These are phyloP conservation scores for Drosophila neonasuta DNA, from an alignment of 2,888 invertebrate species.

Conservation along the genomic window DNA sequence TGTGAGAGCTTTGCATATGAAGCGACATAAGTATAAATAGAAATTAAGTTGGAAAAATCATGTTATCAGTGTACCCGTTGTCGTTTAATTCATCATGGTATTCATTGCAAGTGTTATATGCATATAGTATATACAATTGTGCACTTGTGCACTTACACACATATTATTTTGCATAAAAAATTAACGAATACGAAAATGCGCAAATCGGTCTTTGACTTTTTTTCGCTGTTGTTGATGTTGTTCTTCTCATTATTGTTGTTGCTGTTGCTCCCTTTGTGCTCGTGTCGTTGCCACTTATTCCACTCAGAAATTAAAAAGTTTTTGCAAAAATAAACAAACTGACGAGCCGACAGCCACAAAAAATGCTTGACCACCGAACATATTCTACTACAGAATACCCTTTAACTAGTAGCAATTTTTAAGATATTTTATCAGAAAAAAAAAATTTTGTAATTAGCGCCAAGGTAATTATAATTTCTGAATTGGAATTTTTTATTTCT, in stretches of 20 bases:
- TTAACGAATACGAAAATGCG: slow-evolving; percentile 42
- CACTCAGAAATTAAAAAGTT: slow-evolving; percentile 30
- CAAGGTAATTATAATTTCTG: too few relatives aligned
- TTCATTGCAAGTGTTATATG: slow-evolving; percentile 3
- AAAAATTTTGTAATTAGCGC: too few relatives aligned
- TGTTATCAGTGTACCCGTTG: neutral
- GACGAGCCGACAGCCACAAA: slow-evolving; percentile 2
- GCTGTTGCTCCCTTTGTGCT: slow-evolving; percentile 34
- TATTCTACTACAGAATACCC: slow-evolving; percentile 21
- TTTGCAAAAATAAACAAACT: slow-evolving; percentile 16
- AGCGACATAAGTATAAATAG: neutral
- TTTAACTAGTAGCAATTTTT: neutral
- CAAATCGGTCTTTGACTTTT: slow-evolving; percentile 64
- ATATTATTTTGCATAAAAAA: slow-evolving; percentile 52
- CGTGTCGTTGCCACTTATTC: slow-evolving; percentile 51
- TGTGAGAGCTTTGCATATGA: slow-evolving; percentile 2
- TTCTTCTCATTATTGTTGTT: slow-evolving; percentile 21
- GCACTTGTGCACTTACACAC: slow-evolving; percentile 17
- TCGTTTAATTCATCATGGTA: neutral
- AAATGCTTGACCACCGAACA: slow-evolving; percentile 6
- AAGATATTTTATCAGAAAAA: too few relatives aligned
- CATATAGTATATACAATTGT: slow-evolving; percentile 4
- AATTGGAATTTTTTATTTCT: too few relatives aligned
- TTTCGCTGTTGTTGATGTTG: slow-evolving; percentile 24
- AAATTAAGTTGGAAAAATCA: slow-evolving; percentile 4